A percentile compares a stretch with the other conserved stretches of the same genome.
Conservation (phyloP, 2,888 invertebrate species). For the Nysson spinosus region DNA sequence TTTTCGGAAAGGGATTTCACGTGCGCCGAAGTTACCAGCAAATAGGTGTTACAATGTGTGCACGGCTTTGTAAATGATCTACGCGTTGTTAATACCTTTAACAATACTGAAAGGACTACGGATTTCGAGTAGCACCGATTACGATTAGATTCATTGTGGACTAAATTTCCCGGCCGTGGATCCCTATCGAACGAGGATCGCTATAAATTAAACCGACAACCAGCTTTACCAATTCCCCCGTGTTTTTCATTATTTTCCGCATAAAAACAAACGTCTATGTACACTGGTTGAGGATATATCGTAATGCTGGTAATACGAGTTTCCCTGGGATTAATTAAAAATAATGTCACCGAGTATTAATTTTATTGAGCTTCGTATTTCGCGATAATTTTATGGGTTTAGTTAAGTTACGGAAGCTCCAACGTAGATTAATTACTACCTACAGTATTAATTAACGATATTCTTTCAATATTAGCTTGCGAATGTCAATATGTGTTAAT, state of each 20-base stretch:
- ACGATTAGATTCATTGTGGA: constrained; percentile 25
- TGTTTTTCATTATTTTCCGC: constrained; percentile 31
- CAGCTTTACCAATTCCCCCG: constrained; percentile 6
- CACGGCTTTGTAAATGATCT: constrained; percentile 13
- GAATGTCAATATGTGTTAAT: too few species aligned
- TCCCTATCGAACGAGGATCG: constrained; percentile 13
- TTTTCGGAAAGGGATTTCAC: constrained; percentile 15
- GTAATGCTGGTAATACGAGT: constrained; percentile 3
- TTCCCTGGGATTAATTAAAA: constrained; percentile 28
- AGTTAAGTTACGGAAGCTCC: too few species aligned
- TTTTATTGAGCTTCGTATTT: not conserved
- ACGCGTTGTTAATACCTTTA: constrained; percentile 28
- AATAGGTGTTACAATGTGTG: constrained; percentile 1
- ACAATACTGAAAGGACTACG: constrained; percentile 1
- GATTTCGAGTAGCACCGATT: constrained; percentile 6
- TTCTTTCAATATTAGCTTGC: too few species aligned
- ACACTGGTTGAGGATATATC: constrained; percentile 7
- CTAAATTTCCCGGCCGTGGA: constrained; percentile 21
- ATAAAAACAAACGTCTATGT: constrained; percentile 1
- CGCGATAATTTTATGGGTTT: not conserved
- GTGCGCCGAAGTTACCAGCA: not conserved
- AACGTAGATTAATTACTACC: too few species aligned
- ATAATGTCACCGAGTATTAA: not conserved
- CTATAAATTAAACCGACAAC: constrained; percentile 19
- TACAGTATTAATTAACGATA: too few species aligned